Evolutionary conservation across 2,797 vertebrate genomes (phyloP), one percentile per base, ranked within the genome.

Genomic region (Cynopterus sphinx): DNA sequence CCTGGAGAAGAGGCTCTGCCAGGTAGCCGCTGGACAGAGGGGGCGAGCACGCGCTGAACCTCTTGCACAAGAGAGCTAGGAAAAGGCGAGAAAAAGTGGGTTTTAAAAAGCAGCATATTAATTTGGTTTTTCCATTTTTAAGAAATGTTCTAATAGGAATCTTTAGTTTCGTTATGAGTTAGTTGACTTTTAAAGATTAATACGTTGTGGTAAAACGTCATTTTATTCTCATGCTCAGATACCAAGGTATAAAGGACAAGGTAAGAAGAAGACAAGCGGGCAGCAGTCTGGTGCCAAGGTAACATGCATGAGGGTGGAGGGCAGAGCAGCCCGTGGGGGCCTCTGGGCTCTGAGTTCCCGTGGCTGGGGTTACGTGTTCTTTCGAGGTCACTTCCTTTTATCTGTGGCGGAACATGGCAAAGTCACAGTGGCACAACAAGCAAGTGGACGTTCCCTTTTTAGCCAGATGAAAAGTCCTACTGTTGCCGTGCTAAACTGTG

Each of bases 141-240:
- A 71, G 92, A 74, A 11, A 22, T 71, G 74, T 70, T 71, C 26
- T 85, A 26, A 21, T 84, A 86, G 51, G n/a, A 73, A 9, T 46
- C 59, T 83, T 71, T 95, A 79, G 70, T 85, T 83, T 91, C 49
- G 22, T 77, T 92, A 92, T 93, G 71, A 84, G 49, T 84, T 94
- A 67, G 70, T 89, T 95, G 91, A 74, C 59, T 91, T 75, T 67
- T 68, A 77, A 89, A 92, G 87, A 55, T 92, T 71, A 78, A 9
- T 75, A 39, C 49, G 65, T 83, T 95, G 39, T 97, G 94, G 96
- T 98, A 94, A 97, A 96, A 96, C 97, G 91, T 97, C 95, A 75
- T 93, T 98, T 98, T 98, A 97, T 98, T 98, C 98, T 98, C 98
- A 82, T 98, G 98, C 98, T 98, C 98, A 99, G 99, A 99, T 99